These are phyloP conservation scores for Orchestes rusci DNA, from an alignment of 2,888 invertebrate species.

Conservation along the genomic window DNA sequence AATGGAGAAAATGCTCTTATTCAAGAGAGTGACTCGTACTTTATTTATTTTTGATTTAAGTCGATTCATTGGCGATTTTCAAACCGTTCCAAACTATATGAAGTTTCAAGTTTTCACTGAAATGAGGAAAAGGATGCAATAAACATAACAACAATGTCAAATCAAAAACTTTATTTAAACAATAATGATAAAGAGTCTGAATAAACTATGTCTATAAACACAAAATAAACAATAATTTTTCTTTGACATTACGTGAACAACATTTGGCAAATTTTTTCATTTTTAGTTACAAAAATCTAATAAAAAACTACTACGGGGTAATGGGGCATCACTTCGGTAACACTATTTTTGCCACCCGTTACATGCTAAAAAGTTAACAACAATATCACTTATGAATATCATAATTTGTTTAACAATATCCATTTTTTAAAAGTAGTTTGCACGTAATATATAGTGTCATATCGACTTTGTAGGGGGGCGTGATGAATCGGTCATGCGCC, in stretches of 20 bases:
- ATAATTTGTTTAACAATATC: conserved; percentile 11
- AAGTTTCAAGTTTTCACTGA: too few species aligned
- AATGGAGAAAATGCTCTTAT: conserved; percentile 1
- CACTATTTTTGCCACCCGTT: conserved; percentile 3
- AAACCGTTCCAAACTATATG: too few species aligned
- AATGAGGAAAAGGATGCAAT: too few species aligned
- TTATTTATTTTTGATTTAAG: too few species aligned
- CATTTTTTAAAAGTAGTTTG: conserved; percentile 6
- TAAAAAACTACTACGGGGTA: too few species aligned
- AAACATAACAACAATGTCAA: conserved; percentile 2
- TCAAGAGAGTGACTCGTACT: too few species aligned
- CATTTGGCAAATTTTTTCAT: too few species aligned
- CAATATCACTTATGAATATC: conserved; percentile 21
- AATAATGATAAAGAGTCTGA: conserved; percentile 17
- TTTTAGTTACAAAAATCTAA: too few species aligned
- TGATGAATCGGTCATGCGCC: too few species aligned
- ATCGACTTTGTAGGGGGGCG: not conserved
- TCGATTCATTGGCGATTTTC: too few species aligned
- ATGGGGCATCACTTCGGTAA: too few species aligned
- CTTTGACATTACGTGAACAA: not conserved
- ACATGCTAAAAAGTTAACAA: conserved; percentile 13
- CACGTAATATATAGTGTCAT: not conserved
- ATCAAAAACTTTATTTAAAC: conserved; percentile 18
- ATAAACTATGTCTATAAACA: conserved; percentile 20
- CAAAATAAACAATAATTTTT: conserved; percentile 9